Base-by-base conservation (phyloP, 2,888 invertebrate species). In the Drosophila pullipes region DNA sequence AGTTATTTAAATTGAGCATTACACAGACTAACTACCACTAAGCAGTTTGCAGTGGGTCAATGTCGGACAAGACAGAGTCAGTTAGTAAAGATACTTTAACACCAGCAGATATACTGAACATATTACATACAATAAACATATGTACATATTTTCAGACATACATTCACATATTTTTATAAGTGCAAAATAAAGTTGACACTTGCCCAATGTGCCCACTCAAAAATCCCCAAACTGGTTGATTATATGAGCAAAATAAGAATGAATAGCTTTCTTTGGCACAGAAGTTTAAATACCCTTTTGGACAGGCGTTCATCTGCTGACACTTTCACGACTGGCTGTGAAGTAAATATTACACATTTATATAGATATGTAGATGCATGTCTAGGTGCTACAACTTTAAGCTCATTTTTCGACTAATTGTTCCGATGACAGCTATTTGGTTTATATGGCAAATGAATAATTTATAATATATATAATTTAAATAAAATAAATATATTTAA, bases 181-280 rank as follows among this genome's bases (percentile, higher is more conserved):
- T 33, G 57, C 37, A 64, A 77, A 70, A 64, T 74, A 73, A 79
- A 83, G 76, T 76, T 73, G 79, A 66, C 73, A 77, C 76, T 75
- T 53, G 57, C 4, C 22, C 13, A 22, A 47, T 22, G 7, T 7
- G 22, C 22, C 22, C 47, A 47, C 47, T 22, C 13, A 67, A 82
- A 72, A 63, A 58, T 64, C 33, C 22, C 55, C 33, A 61, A 78
- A 76, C 76, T 61, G 73, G 76, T 76, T 74, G 18, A 49, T 44
- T 31, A 33, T 61, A 37, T 53, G 31, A 54, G 5, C 41, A 25
- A 76, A 33, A 25, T 65, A 35, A 41, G n/a, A 41, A 31, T 41
- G 16, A 22, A 62, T 2, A 11, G 5, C 2, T 9, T 47, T 7
- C 16, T 47, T 47, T 25, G 22, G 9, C 22, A 47, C 22, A 3